These are phyloP conservation scores for Rhagium mordax DNA, from an alignment of 2,888 invertebrate species.

Conservation along the genomic window DNA sequence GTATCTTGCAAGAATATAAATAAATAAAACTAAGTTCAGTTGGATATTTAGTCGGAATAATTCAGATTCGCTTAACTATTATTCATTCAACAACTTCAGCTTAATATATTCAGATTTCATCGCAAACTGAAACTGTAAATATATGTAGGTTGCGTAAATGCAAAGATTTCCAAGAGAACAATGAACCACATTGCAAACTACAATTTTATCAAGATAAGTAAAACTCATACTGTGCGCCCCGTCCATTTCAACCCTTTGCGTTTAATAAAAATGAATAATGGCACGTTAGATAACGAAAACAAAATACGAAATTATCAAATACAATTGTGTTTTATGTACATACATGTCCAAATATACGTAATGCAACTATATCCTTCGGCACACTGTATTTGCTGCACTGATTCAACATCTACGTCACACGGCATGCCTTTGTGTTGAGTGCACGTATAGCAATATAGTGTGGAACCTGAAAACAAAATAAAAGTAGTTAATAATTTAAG, in stretches of 20 bases:
- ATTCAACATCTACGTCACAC: not conserved
- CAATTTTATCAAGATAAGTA: not conserved
- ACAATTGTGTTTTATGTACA: not conserved
- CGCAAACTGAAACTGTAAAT: no score
- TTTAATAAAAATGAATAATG: not conserved
- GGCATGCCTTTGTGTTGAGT: slow-evolving; percentile 10
- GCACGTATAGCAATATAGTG: slow-evolving; percentile 9
- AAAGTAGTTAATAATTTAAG: not conserved
- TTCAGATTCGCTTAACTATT: no score
- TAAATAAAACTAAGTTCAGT: no score
- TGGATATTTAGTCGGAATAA: no score
- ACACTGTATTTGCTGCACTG: slow-evolving; percentile 1
- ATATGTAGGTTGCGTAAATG: not conserved
- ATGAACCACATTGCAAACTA: not conserved
- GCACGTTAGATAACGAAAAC: not conserved
- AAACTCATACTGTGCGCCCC: not conserved
- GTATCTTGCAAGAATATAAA: no score
- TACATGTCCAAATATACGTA: slow-evolving; percentile 12
- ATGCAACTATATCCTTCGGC: not conserved
- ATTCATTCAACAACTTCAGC: no score
- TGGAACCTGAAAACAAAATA: slow-evolving; percentile 10
- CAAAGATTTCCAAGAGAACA: not conserved
- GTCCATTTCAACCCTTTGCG: not conserved
- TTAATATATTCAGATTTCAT: no score
- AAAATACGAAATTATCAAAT: not conserved